Base-by-base conservation (phyloP, 1,140 invertebrate genomes). In the Heliothis virescens region DNA sequence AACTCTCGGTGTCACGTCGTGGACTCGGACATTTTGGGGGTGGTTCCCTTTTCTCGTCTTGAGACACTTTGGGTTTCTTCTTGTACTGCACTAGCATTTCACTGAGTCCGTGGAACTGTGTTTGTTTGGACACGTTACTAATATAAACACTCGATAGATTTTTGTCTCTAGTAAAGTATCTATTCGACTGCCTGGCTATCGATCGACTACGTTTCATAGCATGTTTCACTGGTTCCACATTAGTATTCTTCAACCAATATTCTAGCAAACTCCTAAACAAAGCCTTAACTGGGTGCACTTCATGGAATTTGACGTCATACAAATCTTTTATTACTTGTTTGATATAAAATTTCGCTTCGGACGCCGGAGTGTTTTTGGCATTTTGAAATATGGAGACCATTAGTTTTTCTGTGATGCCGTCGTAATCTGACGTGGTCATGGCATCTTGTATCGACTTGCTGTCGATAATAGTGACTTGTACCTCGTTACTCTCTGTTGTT, bases 251-350 rank as follows among this genome's bases (percentile, higher is more conserved):
- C 18, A 93, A 79, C 90, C 89, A 94, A 83, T 89, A 93, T 62
- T 94, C 90, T 72, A 92, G 79, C 12, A 93, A 79, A 59, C 82
- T 87, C 84, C 88, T 90, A 59, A 94, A 92, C 52, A 94, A 72
- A 7, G 84, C 82, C 79, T 90, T 92, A 1, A 89, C 81, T 0
- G 92, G 91, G 80, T 91, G 85, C 71, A 72, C 85, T 3, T 80
- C 80, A 16, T 87, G 55, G 55, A 80, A 75, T 79, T 89, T 91
- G 7, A 87, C 65, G 63, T 89, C 80, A 63, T 89, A 90, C 11
- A 94, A 76, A 34, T 94, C 90, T 84, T 87, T 84, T 1, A 93
- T 73, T 13, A 91, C 76, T 82, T 88, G 73, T 72, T 85, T 89
- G 0, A 94, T 82, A 55, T 89, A 90, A 41, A 18, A 74, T 69